Conservation (phyloP, 1,140 invertebrate species). For the Sesamia nonagrioides region DNA sequence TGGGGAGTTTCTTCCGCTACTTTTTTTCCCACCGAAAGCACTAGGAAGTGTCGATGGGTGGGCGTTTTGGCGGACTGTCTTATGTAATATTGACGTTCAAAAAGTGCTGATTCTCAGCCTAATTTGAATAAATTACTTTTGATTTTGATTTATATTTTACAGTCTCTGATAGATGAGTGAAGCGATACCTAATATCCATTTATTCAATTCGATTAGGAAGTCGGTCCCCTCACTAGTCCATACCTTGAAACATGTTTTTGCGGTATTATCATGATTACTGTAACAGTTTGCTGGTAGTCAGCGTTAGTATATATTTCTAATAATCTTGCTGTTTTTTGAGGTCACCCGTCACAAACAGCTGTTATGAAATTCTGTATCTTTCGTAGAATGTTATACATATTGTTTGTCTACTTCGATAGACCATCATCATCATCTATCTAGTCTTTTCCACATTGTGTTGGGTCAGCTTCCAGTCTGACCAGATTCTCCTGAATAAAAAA, state of each 20-base stretch:
- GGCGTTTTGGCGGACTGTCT: no score
- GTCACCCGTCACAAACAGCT: slow-evolving; percentile 29
- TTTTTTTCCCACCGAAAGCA: no score
- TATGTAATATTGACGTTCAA: no score
- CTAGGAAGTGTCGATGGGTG: no score
- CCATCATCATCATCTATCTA: no score
- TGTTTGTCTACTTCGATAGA: slow-evolving; percentile 29
- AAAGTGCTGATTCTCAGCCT: no score
- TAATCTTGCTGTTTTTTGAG: slow-evolving; percentile 45
- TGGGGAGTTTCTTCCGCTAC: no score
- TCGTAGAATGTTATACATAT: slow-evolving; percentile 6
- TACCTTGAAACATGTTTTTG: slow-evolving; percentile 41
- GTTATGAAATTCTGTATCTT: slow-evolving; percentile 32
- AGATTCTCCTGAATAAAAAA: no score
- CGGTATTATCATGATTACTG: slow-evolving; percentile 47
- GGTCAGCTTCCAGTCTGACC: no score
- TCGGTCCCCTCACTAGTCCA: slow-evolving; percentile 21
- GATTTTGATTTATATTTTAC: no score
- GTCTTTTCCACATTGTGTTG: neutral
- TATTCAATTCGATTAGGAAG: slow-evolving; percentile 22
- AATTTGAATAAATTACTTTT: no score
- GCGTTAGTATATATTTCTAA: slow-evolving; percentile 45
- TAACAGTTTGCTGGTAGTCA: slow-evolving; percentile 36
- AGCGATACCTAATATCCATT: slow-evolving; percentile 25
- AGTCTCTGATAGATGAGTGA: neutral